A percentile compares a stretch with the other conserved stretches of the same genome.
These are phyloP conservation scores for Chloropsis hardwickii DNA, from an alignment of 2,113 vertebrate species.

Conservation along the genomic window DNA sequence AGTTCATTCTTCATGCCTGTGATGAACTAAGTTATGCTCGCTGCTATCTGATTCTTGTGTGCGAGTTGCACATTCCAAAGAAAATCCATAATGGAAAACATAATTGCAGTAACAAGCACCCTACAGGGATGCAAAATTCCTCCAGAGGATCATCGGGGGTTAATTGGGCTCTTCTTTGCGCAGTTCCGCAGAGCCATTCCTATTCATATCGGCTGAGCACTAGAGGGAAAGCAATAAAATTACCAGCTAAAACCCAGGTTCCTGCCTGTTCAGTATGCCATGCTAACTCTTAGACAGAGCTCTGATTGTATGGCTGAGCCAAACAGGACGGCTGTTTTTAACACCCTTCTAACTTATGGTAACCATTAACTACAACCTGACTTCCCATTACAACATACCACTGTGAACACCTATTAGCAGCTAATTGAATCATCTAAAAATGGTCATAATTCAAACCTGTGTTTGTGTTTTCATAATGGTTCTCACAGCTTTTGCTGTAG, in stretches of 20 bases:
- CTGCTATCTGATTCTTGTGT: conserved; percentile 39
- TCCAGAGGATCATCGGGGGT: not conserved
- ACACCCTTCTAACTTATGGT: conserved; percentile 49
- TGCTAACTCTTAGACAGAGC: conserved; percentile 50
- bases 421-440: conserved; percentile 55
- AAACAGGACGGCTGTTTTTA: conserved; percentile 52
- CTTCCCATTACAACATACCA: conserved; percentile 49
- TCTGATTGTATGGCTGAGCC: conserved; percentile 45
- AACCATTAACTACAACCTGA: conserved; percentile 63
- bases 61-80: conserved; percentile 20
- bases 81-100: conserved; percentile 58
- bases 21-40: not conserved
- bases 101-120: conserved; percentile 50
- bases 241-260: conserved; percentile 28
- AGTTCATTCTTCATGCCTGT: not conserved
- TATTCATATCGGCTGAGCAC: not conserved
- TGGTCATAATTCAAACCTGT: conserved; percentile 15
- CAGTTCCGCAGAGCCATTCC: not conserved
- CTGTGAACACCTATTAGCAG: conserved; percentile 47
- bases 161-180: conserved; percentile 53
- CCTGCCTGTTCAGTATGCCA: conserved; percentile 16
- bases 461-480: not conserved
- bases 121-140: conserved; percentile 38
- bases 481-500: not conserved
- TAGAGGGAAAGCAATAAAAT: conserved; percentile 63